Base-by-base conservation (phyloP, 2,113 vertebrate species). In the Synodontis membranacea region DNA sequence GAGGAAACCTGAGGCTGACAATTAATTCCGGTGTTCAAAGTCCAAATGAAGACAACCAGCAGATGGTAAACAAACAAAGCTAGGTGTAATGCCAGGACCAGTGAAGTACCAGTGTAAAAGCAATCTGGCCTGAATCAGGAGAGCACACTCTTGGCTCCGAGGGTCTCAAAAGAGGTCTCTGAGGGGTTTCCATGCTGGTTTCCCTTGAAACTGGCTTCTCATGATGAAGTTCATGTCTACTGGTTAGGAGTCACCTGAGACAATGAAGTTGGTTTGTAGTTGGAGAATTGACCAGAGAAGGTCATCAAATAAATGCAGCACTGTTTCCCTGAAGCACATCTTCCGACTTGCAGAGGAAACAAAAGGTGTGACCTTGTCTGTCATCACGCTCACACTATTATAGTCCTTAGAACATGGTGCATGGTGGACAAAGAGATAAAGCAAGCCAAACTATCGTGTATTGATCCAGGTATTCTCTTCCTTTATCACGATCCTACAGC, bases 21-120 rank as follows among this genome's bases (percentile, higher is more conserved):
- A 89, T 91, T 90, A 88, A 89, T 86, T 91, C 82, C 64, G 52
- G 37, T 82, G 75, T 91, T 89, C 86, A 89, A 92, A 91, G 86
- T 88, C 80, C 82, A 90, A 89, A 89, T 86, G 79, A 91, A 88
- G 83, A 90, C 64, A 85, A 85, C 78, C 56, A 60, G 66, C 48
- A 31, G 84, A 88, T 70, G 68, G 82, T 37, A 75, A 86, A 83
- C 88, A 90, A 85, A 83, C 52, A 90, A 82, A 88, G 74, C 62
- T 72, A 84, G 68, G 80, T 78, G 72, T 82, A 84, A 89, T 84
- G 83, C 87, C 86, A 74, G 82, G 66, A 89, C 89, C 87, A 85
- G 70, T 64, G 84, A 89, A 90, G 88, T 88, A 89, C 86, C 88
- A 86, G 44, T 15, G 72, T 31, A 75, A 91, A 91, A 84, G 85